Evolutionary conservation across 2,888 invertebrate genomes (phyloP).

Genomic region (Empis stercorea): DNA sequence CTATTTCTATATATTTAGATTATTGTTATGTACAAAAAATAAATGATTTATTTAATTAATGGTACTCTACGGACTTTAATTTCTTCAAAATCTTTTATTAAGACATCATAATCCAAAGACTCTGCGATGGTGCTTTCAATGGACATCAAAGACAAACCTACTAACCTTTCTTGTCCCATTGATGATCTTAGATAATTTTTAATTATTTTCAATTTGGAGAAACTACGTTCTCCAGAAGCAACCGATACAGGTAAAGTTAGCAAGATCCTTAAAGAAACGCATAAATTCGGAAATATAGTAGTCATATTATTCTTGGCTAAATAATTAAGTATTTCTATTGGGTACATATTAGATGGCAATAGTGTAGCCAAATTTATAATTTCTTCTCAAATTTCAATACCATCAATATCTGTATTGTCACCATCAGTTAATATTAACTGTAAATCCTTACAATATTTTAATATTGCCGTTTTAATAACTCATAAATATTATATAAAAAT

Average conservation of each 20-base stretch:
- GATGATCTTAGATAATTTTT: slow-evolving; percentile 1
- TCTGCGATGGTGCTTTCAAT: slow-evolving; percentile 1
- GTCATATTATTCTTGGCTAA: background rate
- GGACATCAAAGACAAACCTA: background rate
- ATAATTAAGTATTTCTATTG: background rate
- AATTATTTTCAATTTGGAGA: background rate
- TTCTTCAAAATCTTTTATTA: slow-evolving; percentile 1
- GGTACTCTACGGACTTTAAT: background rate
- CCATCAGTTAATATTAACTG: background rate
- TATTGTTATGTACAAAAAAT: background rate
- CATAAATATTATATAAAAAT: slow-evolving; percentile 1
- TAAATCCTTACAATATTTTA: background rate
- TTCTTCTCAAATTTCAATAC: background rate
- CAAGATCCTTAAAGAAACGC: background rate
- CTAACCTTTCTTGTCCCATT: background rate
- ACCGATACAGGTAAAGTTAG: background rate
- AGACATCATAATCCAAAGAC: background rate
- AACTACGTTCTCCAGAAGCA: background rate
- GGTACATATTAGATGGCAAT: background rate
- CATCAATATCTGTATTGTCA: background rate
- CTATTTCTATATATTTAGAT: background rate
- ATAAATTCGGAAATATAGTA: background rate
- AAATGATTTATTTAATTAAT: background rate
- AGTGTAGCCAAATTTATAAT: background rate
- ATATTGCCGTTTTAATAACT: background rate